Evolutionary conservation across 1,140 invertebrate genomes (phyloP).

Genomic region (Lutraria rhynchaena): DNA sequence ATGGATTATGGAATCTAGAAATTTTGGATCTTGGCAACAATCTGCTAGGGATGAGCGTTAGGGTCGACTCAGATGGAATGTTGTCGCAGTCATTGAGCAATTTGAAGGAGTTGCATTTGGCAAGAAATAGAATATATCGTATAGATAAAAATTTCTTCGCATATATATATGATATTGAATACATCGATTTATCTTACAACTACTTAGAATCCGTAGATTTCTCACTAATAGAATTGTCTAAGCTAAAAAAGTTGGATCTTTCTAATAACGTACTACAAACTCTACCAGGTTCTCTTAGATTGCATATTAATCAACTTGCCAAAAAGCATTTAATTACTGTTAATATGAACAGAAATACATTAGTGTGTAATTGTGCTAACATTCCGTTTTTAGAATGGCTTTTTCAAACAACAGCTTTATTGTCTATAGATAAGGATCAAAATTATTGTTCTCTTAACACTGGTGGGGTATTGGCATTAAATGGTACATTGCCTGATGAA

Average conservation of each 20-base stretch:
- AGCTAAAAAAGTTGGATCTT: constrained; percentile 30
- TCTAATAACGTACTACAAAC: constrained; percentile 17
- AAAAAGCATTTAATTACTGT: background rate
- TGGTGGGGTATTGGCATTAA: background rate
- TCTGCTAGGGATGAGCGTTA: constrained; percentile 20
- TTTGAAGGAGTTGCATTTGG: constrained; percentile 16
- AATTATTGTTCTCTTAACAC: constrained; percentile 31
- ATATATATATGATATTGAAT: background rate
- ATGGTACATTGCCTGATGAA: background rate
- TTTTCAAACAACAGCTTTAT: background rate
- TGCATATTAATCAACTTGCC: background rate
- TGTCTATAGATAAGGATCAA: background rate
- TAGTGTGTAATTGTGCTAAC: constrained; percentile 41
- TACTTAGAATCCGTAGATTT: constrained; percentile 35
- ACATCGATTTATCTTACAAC: constrained; percentile 35
- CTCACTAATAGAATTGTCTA: background rate
- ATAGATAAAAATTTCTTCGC: constrained; percentile 40
- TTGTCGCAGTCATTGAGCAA: constrained; percentile 11
- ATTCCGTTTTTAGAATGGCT: constrained; percentile 50
- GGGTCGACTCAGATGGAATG: background rate
- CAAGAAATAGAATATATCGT: constrained; percentile 27
- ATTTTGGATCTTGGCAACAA: constrained; percentile 39
- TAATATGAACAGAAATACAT: constrained; percentile 36
- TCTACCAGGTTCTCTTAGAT: background rate
- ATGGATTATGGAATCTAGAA: constrained; percentile 6